A percentile compares a stretch with the other conserved stretches of the same genome.
These are phyloP conservation scores for Caenorhabditis tropicalis DNA, from an alignment of 1,140 invertebrate species.

Conservation along the genomic window DNA sequence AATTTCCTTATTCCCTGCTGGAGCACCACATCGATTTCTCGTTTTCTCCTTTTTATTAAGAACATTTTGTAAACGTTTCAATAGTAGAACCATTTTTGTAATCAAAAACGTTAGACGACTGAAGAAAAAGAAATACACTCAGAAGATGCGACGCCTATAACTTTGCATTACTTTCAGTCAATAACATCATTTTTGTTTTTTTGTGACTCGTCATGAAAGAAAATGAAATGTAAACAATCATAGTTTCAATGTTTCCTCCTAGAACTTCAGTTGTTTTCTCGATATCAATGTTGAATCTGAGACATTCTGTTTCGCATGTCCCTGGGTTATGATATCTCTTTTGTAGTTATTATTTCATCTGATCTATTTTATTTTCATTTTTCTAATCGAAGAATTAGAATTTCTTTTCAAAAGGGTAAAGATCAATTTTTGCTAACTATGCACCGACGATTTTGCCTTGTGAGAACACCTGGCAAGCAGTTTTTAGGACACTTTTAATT, in stretches of 20 bases:
- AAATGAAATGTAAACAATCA: not conserved
- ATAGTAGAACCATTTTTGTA: not conserved
- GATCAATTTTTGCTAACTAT: too few relatives aligned
- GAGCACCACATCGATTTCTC: not conserved
- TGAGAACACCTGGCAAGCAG: too few relatives aligned
- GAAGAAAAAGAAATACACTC: not conserved
- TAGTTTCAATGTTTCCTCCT: not conserved
- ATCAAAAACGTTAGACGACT: too few relatives aligned
- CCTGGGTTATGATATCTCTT: too few relatives aligned
- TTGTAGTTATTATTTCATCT: too few relatives aligned
- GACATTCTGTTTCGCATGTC: not conserved
- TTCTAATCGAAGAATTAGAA: too few relatives aligned
- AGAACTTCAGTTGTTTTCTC: not conserved
- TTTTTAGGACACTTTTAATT: too few relatives aligned
- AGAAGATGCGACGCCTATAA: not conserved
- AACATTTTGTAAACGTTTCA: not conserved
- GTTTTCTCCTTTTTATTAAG: too few relatives aligned
- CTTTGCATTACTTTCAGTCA: conserved; percentile 2
- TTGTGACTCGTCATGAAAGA: not conserved
- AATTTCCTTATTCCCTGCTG: not conserved
- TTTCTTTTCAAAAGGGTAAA: too few relatives aligned
- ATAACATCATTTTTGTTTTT: not conserved
- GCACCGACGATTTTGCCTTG: too few relatives aligned
- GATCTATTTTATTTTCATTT: too few relatives aligned
- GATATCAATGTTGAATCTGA: too few relatives aligned